phyloP scores from a whole-genome alignment of 2,888 invertebrate genomes.

The Lymantria dispar region DNA sequence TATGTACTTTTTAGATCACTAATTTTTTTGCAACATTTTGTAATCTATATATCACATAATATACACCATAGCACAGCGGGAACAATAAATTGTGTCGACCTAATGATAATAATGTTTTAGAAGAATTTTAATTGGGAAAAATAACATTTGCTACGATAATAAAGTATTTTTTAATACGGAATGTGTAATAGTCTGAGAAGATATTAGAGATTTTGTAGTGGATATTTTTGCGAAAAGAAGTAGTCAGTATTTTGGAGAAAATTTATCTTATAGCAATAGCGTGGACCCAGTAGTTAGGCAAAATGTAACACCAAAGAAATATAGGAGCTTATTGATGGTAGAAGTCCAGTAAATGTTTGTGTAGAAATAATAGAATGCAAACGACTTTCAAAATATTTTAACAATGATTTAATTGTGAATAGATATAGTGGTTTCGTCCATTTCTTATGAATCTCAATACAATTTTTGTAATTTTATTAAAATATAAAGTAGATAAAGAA shows the following conservation, averaged over 20 bases:
- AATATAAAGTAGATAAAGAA: not conserved
- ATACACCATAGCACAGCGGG: conserved; percentile 54
- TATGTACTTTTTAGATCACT: conserved; percentile 33
- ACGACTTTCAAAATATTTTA: conserved; percentile 21
- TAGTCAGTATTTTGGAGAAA: conserved; percentile 77
- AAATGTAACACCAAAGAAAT: conserved; percentile 74
- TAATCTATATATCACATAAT: conserved; percentile 12
- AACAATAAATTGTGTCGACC: conserved; percentile 64
- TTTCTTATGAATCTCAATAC: conserved; percentile 33
- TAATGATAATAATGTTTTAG: conserved; percentile 62
- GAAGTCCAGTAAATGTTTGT: conserved; percentile 38
- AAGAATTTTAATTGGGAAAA: conserved; percentile 45
- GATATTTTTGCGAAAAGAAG: conserved; percentile 70
- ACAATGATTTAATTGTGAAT: conserved; percentile 46
- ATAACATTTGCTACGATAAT: conserved; percentile 39
- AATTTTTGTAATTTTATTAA: not conserved
- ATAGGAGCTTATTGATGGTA: conserved; percentile 65
- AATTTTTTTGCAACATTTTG: conserved; percentile 27
- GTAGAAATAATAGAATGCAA: conserved; percentile 25
- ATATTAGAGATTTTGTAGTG: conserved; percentile 64
- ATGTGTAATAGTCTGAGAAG: conserved; percentile 56
- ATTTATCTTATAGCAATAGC: conserved; percentile 57
- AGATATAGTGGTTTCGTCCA: conserved; percentile 70
- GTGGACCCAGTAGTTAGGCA: conserved; percentile 74
- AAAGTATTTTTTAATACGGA: conserved; percentile 45